Base-by-base conservation (phyloP, 2,888 invertebrate species). In the Xanthia togata region DNA sequence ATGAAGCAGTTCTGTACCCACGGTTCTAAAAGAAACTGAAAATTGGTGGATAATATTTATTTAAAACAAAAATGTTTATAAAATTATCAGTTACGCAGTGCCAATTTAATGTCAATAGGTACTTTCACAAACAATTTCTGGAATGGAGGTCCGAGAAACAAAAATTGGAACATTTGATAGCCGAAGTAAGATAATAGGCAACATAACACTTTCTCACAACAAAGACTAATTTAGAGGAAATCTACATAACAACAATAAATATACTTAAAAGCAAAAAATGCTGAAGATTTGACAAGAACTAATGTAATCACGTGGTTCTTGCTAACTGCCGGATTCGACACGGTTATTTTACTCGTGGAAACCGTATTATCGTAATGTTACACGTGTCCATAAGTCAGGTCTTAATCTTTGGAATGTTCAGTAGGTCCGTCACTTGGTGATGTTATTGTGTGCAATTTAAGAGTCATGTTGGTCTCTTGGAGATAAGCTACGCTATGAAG, bases 301-400 rank as follows among this genome's bases (percentile, higher is more conserved):
- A 60, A 70, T 70, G 62, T 44, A 67, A 70, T 67, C 68, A 60
- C 59, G 63, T 59, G 44, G 53, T 67, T 57, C 35, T 47, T 38
- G 50, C 35, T 55, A 69, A 65, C 31, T 50, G 35, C 2, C 23
- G 6, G 0, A 68, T 73, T 79, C 1, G 76, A 14, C 50, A 59
- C 72, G 65, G 73, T 62, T 55, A 68, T 70, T 59, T 70, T 71
- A 82, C 82, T 85, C 67, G 71, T 72, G 76, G 44, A 72, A 73
- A 75, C 59, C 38, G 64, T 68, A 82, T 62, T 63, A 76, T 67
- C 26, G 70, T 57, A 44, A 41, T 41, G 38, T 59, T 81, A 70
- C 85, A 83, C 85, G 83, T 83, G 81, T 65, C 41, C 31, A 47
- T 81, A 60, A 62, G 74, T 65, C 60, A 38, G 65, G 59, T 73